A percentile compares a stretch with the other conserved stretches of the same genome.
Conservation (phyloP, 2,888 invertebrate species). For the Heliconius ethilla region DNA sequence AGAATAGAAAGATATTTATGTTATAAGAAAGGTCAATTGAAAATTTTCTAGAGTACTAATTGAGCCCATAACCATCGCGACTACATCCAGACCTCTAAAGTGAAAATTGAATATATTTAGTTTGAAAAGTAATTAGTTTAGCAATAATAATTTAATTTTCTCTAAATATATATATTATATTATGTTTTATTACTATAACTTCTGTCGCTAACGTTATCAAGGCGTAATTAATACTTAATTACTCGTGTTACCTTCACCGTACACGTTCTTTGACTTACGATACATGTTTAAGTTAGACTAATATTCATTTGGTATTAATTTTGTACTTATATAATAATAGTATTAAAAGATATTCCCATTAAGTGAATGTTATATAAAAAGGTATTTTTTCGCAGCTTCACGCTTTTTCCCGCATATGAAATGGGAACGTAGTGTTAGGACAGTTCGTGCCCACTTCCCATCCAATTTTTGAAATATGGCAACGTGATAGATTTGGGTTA, state of each 20-base stretch:
- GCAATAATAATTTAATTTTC: not conserved
- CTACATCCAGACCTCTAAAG: not conserved
- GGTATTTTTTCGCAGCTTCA: no score
- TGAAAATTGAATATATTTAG: not conserved
- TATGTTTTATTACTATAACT: not conserved
- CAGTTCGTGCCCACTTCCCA: no score
- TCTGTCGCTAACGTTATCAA: slow-evolving; percentile 1
- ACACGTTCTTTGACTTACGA: not conserved
- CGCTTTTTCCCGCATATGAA: no score
- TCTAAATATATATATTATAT: not conserved
- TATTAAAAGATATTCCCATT: not conserved
- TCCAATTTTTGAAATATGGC: no score
- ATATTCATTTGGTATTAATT: not conserved
- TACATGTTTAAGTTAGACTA: not conserved
- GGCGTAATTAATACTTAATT: not conserved
- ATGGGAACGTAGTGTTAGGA: no score
- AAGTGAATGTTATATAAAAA: no score
- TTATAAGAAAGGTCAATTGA: not conserved
- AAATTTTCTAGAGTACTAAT: not conserved
- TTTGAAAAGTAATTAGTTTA: not conserved
- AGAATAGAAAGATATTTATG: not conserved
- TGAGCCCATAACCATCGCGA: not conserved
- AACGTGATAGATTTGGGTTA: no score
- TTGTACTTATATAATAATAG: not conserved
- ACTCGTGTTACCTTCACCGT: not conserved